Evolutionary conservation across 2,797 vertebrate genomes (phyloP), one percentile per base, ranked within the genome.

Genomic region (Phrynocephalus vlangalii): DNA sequence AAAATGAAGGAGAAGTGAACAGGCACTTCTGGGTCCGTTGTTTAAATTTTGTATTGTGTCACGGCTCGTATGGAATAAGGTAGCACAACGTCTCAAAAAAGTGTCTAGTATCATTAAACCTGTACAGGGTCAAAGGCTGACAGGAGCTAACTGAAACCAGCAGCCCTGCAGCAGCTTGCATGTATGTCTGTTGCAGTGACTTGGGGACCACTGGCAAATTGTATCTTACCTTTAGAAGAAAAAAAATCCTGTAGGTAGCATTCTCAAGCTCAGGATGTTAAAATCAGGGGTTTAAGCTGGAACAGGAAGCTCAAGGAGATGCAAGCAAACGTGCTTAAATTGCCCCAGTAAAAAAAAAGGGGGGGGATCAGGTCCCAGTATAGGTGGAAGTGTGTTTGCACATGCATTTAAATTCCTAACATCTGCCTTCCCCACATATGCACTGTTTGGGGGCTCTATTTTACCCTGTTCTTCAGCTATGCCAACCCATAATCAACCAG

Each of bases 21-120:
- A 84, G 44, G 81, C 38, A 81, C 81, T 92, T 85, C 63, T 88
- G 84, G 82, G 85, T 0, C 1, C 81, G 4, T 1, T 89, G 38
- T 80, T 86, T 78, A 72, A 44, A 87, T 84, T 89, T 77, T 71
- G 8, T 76, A 68, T 76, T 87, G 30, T 84, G 67, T 81, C 85
- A 86, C 15, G 38, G 67, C 11, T 91, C 68, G 84, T 76, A 52
- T 0, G 72, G 9, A 15, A 82, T 68, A 28, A 66, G 6, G 26
- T 18, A 87, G 86, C 72, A 84, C 0, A 85, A 24, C 0, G 0
- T 85, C 88, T 88, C 70, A 70, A 71, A 73, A 3, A 90, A 82
- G 66, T n/a, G 9, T 77, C 82, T 60, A n/a, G 82, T 6, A 72
- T 67, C 9, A 88, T 79, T 83, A 86, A 87, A 90, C 9, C 24